These are phyloP conservation scores for Nineta flava DNA, from an alignment of 2,888 invertebrate species.

Conservation along the genomic window DNA sequence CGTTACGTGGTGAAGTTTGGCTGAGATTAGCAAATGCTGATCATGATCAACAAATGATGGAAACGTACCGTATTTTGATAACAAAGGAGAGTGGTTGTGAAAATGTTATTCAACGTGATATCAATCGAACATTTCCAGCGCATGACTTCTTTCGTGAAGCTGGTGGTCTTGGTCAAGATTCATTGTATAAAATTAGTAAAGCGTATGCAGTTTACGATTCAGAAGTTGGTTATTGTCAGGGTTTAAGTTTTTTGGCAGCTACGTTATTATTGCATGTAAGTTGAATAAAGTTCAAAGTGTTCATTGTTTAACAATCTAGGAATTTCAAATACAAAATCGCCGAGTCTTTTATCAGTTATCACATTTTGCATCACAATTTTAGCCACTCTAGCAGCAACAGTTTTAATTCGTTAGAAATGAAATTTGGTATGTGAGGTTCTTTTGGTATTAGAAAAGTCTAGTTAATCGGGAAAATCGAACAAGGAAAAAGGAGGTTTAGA, in stretches of 20 bases:
- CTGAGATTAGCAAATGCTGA: conserved; percentile 82
- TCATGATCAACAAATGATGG: conserved; percentile 70
- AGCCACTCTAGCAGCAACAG: too few species aligned
- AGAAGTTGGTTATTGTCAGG: conserved; percentile 98
- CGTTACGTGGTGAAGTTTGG: conserved; percentile 95
- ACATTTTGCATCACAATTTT: too few species aligned
- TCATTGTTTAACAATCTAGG: too few species aligned
- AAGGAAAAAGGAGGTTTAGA: too few species aligned
- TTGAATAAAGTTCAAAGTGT: conserved; percentile 15
- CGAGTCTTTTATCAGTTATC: too few species aligned
- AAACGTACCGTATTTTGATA: conserved; percentile 81
- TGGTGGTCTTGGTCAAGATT: conserved; percentile 91
- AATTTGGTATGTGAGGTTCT: too few species aligned
- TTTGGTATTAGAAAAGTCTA: too few species aligned
- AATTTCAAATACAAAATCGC: too few species aligned
- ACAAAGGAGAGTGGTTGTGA: conserved; percentile 93
- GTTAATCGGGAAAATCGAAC: too few species aligned
- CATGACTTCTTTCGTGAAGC: conserved; percentile 95
- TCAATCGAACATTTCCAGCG: conserved; percentile 96
- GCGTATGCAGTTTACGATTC: conserved; percentile 95
- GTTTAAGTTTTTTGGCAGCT: conserved; percentile 93
- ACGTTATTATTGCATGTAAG: conserved; percentile 87
- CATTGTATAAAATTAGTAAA: conserved; percentile 86
- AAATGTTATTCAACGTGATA: conserved; percentile 88
- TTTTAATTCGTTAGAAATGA: too few species aligned